Conservation (phyloP, 2,888 invertebrate genomes). For the Camponotus fellah region DNA sequence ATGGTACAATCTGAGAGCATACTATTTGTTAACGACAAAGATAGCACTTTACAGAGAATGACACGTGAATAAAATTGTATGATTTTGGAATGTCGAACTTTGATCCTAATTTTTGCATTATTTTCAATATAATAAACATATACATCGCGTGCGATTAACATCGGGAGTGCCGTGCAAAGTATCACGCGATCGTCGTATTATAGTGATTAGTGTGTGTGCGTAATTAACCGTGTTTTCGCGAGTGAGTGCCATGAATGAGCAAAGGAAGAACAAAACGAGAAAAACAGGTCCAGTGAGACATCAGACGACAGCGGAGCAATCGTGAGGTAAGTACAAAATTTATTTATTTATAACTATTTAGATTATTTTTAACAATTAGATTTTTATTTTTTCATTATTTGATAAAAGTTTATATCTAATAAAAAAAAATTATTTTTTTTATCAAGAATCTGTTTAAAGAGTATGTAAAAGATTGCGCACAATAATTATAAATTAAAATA, state of each 20-base stretch:
- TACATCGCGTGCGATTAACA: neutral
- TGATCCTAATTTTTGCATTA: neutral
- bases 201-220: constrained; percentile 1
- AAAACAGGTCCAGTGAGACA: neutral
- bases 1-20: too few species aligned
- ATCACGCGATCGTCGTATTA: neutral
- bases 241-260: neutral
- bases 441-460: too few species aligned
- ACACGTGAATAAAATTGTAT: neutral
- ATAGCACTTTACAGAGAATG: neutral
- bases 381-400: too few species aligned
- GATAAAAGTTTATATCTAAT: too few species aligned
- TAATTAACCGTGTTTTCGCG: neutral
- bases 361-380: too few species aligned
- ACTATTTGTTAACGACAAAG: neutral
- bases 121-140: neutral
- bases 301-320: neutral
- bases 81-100: neutral
- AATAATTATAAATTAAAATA: too few species aligned
- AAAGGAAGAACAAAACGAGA: neutral
- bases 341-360: too few species aligned
- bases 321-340: too few species aligned
- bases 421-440: too few species aligned
- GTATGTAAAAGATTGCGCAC: too few species aligned
- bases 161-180: neutral